Percentiles rank a stretch among this genome's conserved stretches.
phyloP scores from a whole-genome alignment of 2,888 invertebrate genomes.

The Linnaemya tessellans region DNA sequence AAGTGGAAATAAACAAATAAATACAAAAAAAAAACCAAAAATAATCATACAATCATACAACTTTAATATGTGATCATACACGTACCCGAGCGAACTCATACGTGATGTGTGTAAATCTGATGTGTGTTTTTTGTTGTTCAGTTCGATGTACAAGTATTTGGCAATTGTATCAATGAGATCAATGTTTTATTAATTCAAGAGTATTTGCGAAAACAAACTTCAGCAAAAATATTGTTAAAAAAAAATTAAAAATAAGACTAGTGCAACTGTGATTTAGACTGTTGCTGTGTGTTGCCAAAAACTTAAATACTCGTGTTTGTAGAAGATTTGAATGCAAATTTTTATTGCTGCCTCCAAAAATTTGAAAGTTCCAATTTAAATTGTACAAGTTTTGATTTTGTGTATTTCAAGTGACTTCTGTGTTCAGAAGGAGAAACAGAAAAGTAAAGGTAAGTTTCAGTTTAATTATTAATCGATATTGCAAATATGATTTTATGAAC shows the following conservation, averaged over 20 bases:
- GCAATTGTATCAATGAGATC: conserved; percentile 69
- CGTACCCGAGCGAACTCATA: conserved; percentile 20
- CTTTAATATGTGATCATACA: conserved; percentile 46
- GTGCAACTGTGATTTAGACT: conserved; percentile 31
- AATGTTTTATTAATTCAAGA: conserved; percentile 61
- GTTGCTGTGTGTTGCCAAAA: conserved; percentile 35
- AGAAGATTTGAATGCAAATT: conserved; percentile 65
- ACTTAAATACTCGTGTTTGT: not conserved
- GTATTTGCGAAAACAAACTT: conserved; percentile 29
- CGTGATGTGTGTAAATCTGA: conserved; percentile 49
- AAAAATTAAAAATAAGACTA: conserved; percentile 9
- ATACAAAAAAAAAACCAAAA: not conserved
- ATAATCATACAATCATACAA: conserved; percentile 25
- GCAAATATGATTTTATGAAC: not conserved
- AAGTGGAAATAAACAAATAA: conserved; percentile 44
- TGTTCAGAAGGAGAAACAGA: not conserved
- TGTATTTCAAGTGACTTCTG: conserved; percentile 19
- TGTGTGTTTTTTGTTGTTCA: conserved; percentile 31
- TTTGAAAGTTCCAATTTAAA: conserved; percentile 61
- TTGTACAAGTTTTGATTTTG: conserved; percentile 25
- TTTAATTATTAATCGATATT: conserved; percentile 31
- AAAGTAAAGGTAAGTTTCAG: conserved; percentile 59
- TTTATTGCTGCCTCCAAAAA: conserved; percentile 37
- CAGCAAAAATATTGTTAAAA: conserved; percentile 5
- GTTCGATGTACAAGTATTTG: conserved; percentile 51